Conservation (phyloP, 92 coral and sea anemone species). For the Phenganax subtilis region DNA sequence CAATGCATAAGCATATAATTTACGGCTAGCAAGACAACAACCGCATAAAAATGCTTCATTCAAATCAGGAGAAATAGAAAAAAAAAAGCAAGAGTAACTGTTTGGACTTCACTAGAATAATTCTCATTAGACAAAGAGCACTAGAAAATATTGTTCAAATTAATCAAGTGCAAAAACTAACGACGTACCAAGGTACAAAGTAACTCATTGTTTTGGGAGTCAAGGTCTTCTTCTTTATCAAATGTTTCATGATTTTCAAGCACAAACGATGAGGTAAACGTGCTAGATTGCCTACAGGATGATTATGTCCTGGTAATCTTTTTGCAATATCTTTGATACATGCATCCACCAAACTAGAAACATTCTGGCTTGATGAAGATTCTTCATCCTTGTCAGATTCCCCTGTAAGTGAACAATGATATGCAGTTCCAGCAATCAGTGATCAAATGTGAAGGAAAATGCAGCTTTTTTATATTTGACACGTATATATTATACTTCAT, state of each 20-base stretch:
- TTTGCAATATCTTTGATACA: slow-evolving; percentile 66
- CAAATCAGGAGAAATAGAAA: too few relatives aligned
- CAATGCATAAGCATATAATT: neutral
- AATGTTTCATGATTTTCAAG: slow-evolving; percentile 63
- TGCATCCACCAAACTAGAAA: slow-evolving; percentile 60
- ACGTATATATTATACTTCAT: too few relatives aligned
- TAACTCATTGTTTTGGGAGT: slow-evolving; percentile 69
- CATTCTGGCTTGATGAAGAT: slow-evolving; percentile 60
- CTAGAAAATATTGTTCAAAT: too few relatives aligned
- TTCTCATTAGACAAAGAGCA: too few relatives aligned
- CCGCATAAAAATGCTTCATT: neutral
- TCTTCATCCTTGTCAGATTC: slow-evolving; percentile 38
- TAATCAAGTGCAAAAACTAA: too few relatives aligned
- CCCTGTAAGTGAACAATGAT: neutral
- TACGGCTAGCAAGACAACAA: neutral
- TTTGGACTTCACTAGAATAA: too few relatives aligned
- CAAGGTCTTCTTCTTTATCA: slow-evolving; percentile 74
- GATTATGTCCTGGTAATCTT: slow-evolving; percentile 77
- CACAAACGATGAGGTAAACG: slow-evolving; percentile 68
- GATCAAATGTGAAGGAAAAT: too few relatives aligned
- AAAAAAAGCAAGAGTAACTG: too few relatives aligned
- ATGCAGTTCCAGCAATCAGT: neutral
- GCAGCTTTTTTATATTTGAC: too few relatives aligned
- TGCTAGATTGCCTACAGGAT: slow-evolving; percentile 65
- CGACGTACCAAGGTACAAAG: slow-evolving; percentile 73